Base-by-base conservation (phyloP, 37 sponge, comb jelly and placozoan genomes). In the Axinella damicornis region DNA sequence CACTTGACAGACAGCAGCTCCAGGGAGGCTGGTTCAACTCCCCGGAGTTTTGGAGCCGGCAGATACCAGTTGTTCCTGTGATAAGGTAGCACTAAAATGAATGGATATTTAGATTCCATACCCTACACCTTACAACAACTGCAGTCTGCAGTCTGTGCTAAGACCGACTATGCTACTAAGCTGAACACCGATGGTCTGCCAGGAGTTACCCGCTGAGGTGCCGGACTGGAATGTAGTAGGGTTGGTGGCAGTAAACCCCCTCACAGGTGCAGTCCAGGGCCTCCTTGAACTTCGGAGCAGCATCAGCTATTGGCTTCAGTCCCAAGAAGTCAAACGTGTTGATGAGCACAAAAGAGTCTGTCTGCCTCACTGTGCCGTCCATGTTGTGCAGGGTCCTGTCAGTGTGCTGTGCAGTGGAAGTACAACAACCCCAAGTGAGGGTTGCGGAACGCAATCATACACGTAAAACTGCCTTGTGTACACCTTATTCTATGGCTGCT, bases 231-330 rank as follows among this genome's bases (percentile, higher is more conserved):
- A 89, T 20, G 58, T 82, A 89, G 69, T 24, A 34, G 39, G 89
- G 89, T 19, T 70, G 63, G 24, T 25, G 41, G 54, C 89, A 89
- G 71, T 81, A 89, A 0, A 77, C 27, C 6, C 89, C 89, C 58
- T 65, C 15, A 59, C 89, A 89, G 20, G 37, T 65, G 21, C 30
- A 21, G 15, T 46, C 35, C 21, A 60, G 2, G 37, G 87, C 87
- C 59, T 89, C 78, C 18, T 60, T n/a, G 21, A 83, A 54, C 27
- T 17, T 14, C 28, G 89, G 89, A 16, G 59, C 71, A 1, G 61
- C 82, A 0, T 73, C 69, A 22, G 78, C 63, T 20, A 89, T 11
- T 0, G 78, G 68, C 14, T 57, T 34, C 21, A 89, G 32, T 0
- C 60, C 83, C 11, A 81, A 78, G 69, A 77, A 82, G 76, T 89